Evolutionary conservation across 2,113 vertebrate genomes (phyloP).

Genomic region (Calypte anna): DNA sequence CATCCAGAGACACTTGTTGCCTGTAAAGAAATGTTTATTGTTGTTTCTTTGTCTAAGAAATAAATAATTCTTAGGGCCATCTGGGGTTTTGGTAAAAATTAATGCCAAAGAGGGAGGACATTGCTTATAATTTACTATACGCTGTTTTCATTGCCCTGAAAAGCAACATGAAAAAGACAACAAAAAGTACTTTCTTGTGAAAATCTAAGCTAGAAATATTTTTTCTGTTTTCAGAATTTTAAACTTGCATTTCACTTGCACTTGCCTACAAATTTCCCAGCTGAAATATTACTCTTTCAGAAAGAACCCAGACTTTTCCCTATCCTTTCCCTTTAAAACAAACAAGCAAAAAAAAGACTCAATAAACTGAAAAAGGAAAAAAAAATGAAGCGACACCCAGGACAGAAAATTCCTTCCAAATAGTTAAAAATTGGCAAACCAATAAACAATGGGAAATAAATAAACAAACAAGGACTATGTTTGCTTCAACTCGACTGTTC

Average conservation of each 20-base stretch:
- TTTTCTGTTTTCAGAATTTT: conserved; percentile 10
- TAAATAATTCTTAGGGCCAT: neutral
- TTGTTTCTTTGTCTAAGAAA: neutral
- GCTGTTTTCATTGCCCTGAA: neutral
- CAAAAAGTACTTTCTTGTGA: neutral
- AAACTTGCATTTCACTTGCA: neutral
- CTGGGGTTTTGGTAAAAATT: neutral
- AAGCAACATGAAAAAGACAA: neutral
- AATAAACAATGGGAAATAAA: conserved; percentile 23
- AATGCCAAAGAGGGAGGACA: neutral
- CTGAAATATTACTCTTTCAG: neutral
- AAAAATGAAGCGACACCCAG: conserved; percentile 7
- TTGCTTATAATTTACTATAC: neutral
- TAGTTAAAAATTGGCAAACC: conserved; percentile 22
- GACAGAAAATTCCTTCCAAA: conserved; percentile 18
- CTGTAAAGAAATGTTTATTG: neutral
- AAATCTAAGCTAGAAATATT: neutral
- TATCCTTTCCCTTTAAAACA: neutral
- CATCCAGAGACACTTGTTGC: neutral
- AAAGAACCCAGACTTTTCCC: neutral
- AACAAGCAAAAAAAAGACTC: too few species aligned
- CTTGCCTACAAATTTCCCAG: neutral
- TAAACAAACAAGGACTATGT: neutral
- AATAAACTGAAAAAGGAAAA: neutral
- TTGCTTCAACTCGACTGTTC: conserved; percentile 22